These are phyloP conservation scores for Thyatira batis DNA, from an alignment of 2,888 invertebrate genomes.

Conservation along the genomic window DNA sequence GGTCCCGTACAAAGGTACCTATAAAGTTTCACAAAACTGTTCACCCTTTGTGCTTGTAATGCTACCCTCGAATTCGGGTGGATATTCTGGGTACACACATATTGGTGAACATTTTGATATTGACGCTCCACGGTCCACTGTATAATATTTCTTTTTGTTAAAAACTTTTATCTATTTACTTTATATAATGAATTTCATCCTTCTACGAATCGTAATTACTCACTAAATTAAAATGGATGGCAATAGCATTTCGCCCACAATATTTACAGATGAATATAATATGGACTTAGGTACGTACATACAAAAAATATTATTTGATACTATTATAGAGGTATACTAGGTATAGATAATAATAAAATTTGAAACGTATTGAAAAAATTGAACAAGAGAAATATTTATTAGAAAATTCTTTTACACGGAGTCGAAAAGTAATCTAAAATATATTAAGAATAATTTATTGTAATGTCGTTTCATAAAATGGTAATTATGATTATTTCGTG, in stretches of 20 bases:
- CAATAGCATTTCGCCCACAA: too few species aligned
- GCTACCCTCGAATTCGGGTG: conserved; percentile 26
- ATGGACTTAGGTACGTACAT: too few species aligned
- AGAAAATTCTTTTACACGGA: neutral
- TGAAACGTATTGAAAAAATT: too few species aligned
- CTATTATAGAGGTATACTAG: too few species aligned
- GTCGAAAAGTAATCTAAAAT: neutral
- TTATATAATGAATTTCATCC: neutral
- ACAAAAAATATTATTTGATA: too few species aligned
- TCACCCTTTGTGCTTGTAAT: conserved; percentile 41
- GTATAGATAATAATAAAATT: too few species aligned
- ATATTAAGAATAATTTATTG: neutral
- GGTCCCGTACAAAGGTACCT: conserved; percentile 46
- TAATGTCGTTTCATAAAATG: neutral
- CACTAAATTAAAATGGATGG: too few species aligned
- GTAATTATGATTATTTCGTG: neutral
- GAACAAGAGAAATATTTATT: neutral
- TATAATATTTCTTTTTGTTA: neutral
- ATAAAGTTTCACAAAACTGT: conserved; percentile 52
- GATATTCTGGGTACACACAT: conserved; percentile 1
- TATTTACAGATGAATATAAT: too few species aligned
- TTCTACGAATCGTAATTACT: too few species aligned
- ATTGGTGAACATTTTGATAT: neutral
- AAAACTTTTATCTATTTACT: neutral
- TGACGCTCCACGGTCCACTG: neutral